A percentile compares a stretch with the other conserved stretches of the same genome.
Evolutionary conservation across 1,140 invertebrate genomes (phyloP).

Genomic region (Parasteatoda tepidariorum): DNA sequence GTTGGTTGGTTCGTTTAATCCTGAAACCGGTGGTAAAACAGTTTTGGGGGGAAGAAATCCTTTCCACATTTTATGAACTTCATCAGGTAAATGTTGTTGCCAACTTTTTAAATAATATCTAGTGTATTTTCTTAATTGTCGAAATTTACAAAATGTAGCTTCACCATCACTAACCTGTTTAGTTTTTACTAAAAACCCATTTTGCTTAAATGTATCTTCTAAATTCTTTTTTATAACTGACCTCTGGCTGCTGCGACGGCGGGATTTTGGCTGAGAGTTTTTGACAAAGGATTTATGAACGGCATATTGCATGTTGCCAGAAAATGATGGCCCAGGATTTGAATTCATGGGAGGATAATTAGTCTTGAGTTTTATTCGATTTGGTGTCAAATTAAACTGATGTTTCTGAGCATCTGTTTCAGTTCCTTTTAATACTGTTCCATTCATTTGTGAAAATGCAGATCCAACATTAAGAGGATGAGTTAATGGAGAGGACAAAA

Average conservation of each 20-base stretch:
- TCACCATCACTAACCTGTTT: slow-evolving; percentile 91
- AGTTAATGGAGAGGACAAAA: not conserved
- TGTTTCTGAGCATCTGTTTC: not conserved
- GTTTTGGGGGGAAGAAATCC: slow-evolving; percentile 64
- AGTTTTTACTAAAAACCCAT: slow-evolving; percentile 91
- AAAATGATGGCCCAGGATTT: not conserved
- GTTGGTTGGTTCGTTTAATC: no score
- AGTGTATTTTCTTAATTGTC: slow-evolving; percentile 90
- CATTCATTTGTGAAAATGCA: not conserved
- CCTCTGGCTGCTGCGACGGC: slow-evolving; percentile 81
- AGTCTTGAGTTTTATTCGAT: slow-evolving; percentile 11
- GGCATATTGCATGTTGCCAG: slow-evolving; percentile 2
- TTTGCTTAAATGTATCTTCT: slow-evolving; percentile 91
- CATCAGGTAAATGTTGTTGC: slow-evolving; percentile 88
- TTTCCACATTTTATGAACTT: slow-evolving; percentile 65
- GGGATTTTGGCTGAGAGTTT: slow-evolving; percentile 27
- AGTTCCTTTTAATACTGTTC: not conserved
- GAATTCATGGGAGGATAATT: not conserved
- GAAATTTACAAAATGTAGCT: slow-evolving; percentile 92
- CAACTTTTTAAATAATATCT: slow-evolving; percentile 90
- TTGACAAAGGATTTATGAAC: slow-evolving; percentile 48
- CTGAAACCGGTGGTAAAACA: slow-evolving; percentile 45
- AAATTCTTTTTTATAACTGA: slow-evolving; percentile 84
- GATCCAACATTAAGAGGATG: not conserved
- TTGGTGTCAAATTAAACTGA: slow-evolving; percentile 3